These are phyloP conservation scores for Anguilla japonica DNA, from an alignment of 2,113 vertebrate genomes.

Conservation along the genomic window DNA sequence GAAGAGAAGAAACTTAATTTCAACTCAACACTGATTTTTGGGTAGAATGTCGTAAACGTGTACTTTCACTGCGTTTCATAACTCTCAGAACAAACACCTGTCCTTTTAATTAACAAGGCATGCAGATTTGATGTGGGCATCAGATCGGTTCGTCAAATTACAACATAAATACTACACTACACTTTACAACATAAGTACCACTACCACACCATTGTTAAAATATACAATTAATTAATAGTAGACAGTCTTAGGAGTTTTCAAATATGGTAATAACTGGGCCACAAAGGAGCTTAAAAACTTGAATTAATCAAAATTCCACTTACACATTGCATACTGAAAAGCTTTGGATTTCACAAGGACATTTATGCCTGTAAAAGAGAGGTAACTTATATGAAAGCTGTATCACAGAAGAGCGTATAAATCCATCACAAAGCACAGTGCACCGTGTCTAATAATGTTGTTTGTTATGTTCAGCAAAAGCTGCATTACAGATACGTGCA, in stretches of 20 bases:
- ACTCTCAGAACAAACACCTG: not conserved
- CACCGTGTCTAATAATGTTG: no score
- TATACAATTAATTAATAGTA: no score
- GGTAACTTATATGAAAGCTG: not conserved
- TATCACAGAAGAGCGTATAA: not conserved
- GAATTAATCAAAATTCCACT: conserved; percentile 60
- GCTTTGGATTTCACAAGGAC: conserved; percentile 89
- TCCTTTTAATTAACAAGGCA: not conserved
- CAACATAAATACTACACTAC: no score
- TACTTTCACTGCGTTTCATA: not conserved
- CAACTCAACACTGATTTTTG: not conserved
- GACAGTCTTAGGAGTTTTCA: no score
- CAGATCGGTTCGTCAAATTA: no score
- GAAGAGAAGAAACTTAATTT: not conserved
- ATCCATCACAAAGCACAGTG: not conserved
- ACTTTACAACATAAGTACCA: no score
- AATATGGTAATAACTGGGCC: no score
- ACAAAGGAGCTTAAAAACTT: not conserved
- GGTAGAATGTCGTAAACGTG: not conserved
- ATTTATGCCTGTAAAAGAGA: conserved; percentile 81
- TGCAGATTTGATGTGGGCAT: no score
- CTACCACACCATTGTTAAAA: no score
- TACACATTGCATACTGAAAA: conserved; percentile 96
- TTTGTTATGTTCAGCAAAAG: no score
- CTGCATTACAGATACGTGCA: not conserved